Evolutionary conservation across 2,797 vertebrate genomes (phyloP).

Genomic region (Rhincodon typus): DNA sequence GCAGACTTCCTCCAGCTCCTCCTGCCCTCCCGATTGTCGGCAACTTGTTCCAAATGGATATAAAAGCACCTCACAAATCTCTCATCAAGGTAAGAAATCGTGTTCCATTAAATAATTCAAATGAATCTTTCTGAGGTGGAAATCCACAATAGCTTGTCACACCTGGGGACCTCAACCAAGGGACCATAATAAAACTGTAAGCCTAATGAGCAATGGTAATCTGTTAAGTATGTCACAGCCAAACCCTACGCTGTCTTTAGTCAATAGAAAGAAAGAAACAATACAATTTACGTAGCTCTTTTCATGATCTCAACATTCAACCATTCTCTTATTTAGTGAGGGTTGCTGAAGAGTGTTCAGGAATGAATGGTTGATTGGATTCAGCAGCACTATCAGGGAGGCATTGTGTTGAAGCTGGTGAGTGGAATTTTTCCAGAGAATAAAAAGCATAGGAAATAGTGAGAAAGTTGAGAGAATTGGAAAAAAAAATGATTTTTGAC

Average conservation of each 20-base stretch:
- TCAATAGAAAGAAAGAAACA: no score
- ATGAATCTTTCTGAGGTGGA: not conserved
- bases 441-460: no score
- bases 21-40: slow-evolving; percentile 55
- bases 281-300: no score
- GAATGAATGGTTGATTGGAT: not conserved
- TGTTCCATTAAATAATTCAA: not conserved
- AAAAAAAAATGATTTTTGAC: no score
- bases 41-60: slow-evolving; percentile 55
- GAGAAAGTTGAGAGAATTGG: no score
- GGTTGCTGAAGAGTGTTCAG: not conserved
- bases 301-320: no score
- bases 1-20: slow-evolving; percentile 56
- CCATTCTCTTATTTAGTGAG: no score
- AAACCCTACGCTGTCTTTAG: not conserved
- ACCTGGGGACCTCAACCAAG: not conserved
- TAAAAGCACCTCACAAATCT: slow-evolving; percentile 50
- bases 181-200: not conserved
- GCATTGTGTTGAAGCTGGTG: no score
- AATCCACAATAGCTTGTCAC: no score
- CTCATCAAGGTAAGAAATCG: slow-evolving; percentile 52
- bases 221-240: no score
- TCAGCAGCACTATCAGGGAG: not conserved
- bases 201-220: no score
- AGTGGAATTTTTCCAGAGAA: no score